A percentile compares a stretch with the other conserved stretches of the same genome.
Conservation (phyloP, 2,113 vertebrate genomes). For the Ammodramus savannarum region DNA sequence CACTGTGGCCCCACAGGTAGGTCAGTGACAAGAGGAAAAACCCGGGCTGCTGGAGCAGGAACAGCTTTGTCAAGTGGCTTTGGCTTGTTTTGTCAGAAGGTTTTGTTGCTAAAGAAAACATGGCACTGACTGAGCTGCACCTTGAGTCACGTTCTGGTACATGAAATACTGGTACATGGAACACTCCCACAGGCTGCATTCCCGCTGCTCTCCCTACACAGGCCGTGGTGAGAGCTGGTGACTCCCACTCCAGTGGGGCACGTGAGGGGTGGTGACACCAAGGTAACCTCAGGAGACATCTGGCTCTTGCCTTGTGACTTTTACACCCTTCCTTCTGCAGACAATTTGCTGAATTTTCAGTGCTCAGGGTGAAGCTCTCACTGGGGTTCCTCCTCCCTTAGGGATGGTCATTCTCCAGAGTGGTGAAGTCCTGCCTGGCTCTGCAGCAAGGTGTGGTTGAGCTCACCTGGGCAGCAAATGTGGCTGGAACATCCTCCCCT, state of each 20-base stretch:
- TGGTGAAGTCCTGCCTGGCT: background rate
- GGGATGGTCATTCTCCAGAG: background rate
- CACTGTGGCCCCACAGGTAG: background rate
- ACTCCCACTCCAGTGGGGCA: background rate
- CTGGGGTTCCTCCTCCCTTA: background rate
- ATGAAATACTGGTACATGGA: fast-evolving
- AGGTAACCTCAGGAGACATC: background rate
- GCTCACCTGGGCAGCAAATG: background rate
- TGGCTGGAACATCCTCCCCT: background rate
- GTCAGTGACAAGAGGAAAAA: background rate
- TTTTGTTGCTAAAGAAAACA: background rate
- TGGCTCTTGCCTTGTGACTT: background rate
- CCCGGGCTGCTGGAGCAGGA: background rate
- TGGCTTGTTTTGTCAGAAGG: background rate
- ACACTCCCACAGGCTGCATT: background rate
- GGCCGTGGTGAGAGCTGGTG: background rate
- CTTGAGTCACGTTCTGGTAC: background rate
- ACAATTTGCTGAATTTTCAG: background rate
- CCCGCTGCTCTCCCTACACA: background rate
- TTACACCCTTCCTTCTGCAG: background rate
- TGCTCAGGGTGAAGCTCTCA: background rate
- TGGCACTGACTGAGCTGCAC: background rate
- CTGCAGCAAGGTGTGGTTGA: background rate
- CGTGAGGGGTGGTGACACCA: background rate
- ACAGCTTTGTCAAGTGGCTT: background rate